Percentiles rank a stretch among this genome's conserved stretches.
Conservation (phyloP, 2,113 vertebrate species). For the Megaleporinus macrocephalus region DNA sequence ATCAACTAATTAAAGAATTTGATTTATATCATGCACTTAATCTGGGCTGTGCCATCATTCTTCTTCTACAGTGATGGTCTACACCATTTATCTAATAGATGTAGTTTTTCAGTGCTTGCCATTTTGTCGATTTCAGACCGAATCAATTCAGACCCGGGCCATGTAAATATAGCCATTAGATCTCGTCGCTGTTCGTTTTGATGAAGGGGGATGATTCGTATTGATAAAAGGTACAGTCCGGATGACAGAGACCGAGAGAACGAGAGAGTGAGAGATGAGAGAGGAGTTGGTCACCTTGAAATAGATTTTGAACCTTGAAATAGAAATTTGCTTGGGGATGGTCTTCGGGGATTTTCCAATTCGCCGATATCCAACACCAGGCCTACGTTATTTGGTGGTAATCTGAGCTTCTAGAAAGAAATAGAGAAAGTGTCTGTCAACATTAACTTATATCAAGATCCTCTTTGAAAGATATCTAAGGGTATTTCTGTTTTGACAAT, state of each 20-base stretch:
- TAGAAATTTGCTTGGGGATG: neutral
- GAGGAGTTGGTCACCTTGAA: neutral
- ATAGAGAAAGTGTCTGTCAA: neutral
- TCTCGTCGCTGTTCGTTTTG: slow-evolving; percentile 53
- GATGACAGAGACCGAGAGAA: slow-evolving; percentile 17
- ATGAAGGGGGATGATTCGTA: slow-evolving; percentile 37
- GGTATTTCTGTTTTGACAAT: slow-evolving; percentile 26
- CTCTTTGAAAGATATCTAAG: neutral
- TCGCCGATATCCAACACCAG: slow-evolving; percentile 24
- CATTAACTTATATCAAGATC: neutral
- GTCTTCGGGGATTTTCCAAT: slow-evolving; percentile 15
- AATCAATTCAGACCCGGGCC: slow-evolving; percentile 67
- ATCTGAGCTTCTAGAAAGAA: slow-evolving; percentile 23
- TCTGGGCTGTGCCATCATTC: slow-evolving; percentile 9
- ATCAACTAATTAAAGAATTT: slow-evolving; percentile 26
- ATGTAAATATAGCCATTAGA: slow-evolving; percentile 70
- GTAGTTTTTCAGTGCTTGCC: slow-evolving; percentile 4
- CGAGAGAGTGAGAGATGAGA: neutral
- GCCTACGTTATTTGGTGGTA: slow-evolving; percentile 17
- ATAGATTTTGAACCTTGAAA: too few relatives aligned
- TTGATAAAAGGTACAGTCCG: slow-evolving; percentile 32
- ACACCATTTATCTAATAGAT: slow-evolving; percentile 10
- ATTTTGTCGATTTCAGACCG: slow-evolving; percentile 28
- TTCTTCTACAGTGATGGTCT: slow-evolving; percentile 16
- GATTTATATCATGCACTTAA: slow-evolving; percentile 29